Conservation (phyloP, 2,888 invertebrate genomes). For the Fragum fragum region DNA sequence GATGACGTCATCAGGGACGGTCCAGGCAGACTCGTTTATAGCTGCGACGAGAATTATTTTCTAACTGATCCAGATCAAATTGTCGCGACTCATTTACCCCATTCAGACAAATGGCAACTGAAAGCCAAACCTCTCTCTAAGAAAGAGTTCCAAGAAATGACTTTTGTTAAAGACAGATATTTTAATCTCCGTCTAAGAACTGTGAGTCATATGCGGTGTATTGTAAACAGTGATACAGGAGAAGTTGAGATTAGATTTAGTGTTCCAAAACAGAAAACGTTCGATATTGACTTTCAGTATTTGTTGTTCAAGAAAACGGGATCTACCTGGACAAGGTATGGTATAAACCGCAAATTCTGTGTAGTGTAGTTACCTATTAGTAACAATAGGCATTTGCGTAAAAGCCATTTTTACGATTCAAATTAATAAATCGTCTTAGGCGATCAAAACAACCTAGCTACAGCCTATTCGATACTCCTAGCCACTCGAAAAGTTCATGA, state of each 20-base stretch:
- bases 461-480: too few species aligned
- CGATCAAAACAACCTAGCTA: too few species aligned
- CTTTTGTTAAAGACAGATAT: slow-evolving; percentile 83
- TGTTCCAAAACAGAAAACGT: slow-evolving; percentile 59
- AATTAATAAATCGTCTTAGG: too few species aligned
- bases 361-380: too few species aligned
- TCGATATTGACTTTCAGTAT: slow-evolving; percentile 71
- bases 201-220: slow-evolving; percentile 73
- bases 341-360: too few species aligned
- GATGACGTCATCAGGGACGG: slow-evolving; percentile 33
- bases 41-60: slow-evolving; percentile 84
- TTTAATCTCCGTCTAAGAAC: slow-evolving; percentile 77
- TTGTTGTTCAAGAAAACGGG: slow-evolving; percentile 63
- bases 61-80: slow-evolving; percentile 82
- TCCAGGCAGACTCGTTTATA: slow-evolving; percentile 67
- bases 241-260: slow-evolving; percentile 70
- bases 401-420: too few species aligned
- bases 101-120: slow-evolving; percentile 79
- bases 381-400: too few species aligned
- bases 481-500: too few species aligned
- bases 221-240: slow-evolving; percentile 62
- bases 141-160: slow-evolving; percentile 78
- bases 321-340: slow-evolving; percentile 48
- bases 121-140: slow-evolving; percentile 69
- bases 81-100: slow-evolving; percentile 80